Evolutionary conservation across 2,113 vertebrate species (phyloP).

Genomic region (Seriola dumerili): DNA sequence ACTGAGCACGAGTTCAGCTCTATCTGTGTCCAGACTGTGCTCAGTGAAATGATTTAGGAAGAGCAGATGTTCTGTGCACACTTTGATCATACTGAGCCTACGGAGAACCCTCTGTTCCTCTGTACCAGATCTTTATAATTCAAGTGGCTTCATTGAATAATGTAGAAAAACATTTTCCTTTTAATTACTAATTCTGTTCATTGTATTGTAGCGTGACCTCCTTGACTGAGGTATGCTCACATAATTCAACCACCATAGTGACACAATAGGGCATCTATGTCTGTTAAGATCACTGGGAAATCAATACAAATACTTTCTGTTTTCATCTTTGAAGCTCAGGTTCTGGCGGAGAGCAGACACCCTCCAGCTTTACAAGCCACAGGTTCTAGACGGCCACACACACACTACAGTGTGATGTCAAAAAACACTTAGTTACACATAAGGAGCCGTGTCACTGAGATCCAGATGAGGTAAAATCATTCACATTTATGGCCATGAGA

Average conservation of each 20-base stretch:
- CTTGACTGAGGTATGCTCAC: neutral
- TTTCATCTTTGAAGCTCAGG: neutral
- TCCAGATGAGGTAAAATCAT: constrained; percentile 21
- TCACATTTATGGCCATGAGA: neutral
- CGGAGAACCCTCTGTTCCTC: neutral
- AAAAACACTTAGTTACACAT: neutral
- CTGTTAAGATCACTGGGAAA: neutral
- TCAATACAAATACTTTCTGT: neutral
- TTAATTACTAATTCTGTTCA: neutral
- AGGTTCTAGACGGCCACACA: neutral
- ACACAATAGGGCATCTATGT: neutral
- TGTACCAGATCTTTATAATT: neutral
- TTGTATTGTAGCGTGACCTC: neutral
- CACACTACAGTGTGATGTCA: no score
- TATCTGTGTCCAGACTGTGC: constrained; percentile 7
- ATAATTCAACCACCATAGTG: neutral
- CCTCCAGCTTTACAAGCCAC: neutral
- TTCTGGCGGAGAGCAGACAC: neutral
- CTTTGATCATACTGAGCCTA: neutral
- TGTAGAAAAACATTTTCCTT: neutral
- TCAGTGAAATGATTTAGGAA: constrained; percentile 8
- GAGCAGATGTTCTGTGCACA: constrained; percentile 11
- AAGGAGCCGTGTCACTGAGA: neutral
- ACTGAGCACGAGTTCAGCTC: neutral
- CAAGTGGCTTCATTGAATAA: neutral